Base-by-base conservation (phyloP, 2,797 vertebrate species). In the Esox masquinongy region DNA sequence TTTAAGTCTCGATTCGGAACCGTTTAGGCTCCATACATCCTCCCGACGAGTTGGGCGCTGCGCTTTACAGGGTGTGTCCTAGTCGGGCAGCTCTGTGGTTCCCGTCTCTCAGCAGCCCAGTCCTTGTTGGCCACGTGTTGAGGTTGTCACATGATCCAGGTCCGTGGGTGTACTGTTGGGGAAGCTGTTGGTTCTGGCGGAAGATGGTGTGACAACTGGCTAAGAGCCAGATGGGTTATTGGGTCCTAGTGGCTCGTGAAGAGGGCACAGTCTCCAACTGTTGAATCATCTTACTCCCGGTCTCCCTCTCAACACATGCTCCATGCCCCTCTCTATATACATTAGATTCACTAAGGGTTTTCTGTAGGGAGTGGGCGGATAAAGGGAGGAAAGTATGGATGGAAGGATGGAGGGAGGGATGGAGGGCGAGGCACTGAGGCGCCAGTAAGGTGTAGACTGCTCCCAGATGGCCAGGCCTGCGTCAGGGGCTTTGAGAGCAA, bases 391-490 rank as follows among this genome's bases (percentile, higher is more conserved):
- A 59, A 24, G 2, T 22, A 59, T 59, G 63, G 24, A 50, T 59
- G 53, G 56, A 19, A 6, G 50, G 50, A 51, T 51, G 50, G n/a
- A 61, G 9, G 22, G 53, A 59, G 56, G 9, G 56, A 59, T 59
- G 24, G 24, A 50, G 39, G 22, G 9, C 8, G 26, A 47, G 43
- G 43, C 43, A 53, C 24, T 2, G 26, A 51, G 70, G 70, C 50
- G 49, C 70, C 70, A 71, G 26, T 7, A 6, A 56, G 50, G 70
- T 71, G 70, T 53, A 71, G 70, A 34, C 70, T 71, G 26, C 70
- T 53, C 70, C 50, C 70, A 53, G 70, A 71, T 71, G 70, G 70
- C 31, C 26, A 19, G 47, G 39, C n/a, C 47, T 49, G 16, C 39
- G 47, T 70, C 47, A 14, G 43, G 24, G 22, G 43, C n/a, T 26